These are phyloP conservation scores for Microctenopoma steveboyesi DNA, from an alignment of 2,797 vertebrate genomes.

Conservation along the genomic window DNA sequence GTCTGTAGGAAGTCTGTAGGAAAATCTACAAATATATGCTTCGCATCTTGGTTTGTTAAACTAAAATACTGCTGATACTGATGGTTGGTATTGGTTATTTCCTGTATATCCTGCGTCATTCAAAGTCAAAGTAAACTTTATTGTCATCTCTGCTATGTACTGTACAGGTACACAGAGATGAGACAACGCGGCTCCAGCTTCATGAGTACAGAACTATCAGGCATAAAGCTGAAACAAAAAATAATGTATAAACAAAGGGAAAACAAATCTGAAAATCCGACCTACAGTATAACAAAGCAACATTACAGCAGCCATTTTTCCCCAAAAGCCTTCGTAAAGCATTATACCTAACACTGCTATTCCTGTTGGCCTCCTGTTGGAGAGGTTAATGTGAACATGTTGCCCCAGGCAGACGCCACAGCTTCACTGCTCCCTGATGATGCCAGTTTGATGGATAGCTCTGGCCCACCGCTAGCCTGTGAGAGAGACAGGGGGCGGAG, in stretches of 20 bases:
- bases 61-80: background rate
- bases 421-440: conserved; percentile 47
- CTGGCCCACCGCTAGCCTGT: conserved; percentile 43
- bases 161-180: too few species aligned
- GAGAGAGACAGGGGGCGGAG: conserved; percentile 12
- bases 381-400: conserved; percentile 57
- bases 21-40: too few species aligned
- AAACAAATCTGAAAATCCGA: background rate
- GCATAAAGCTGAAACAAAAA: too few species aligned
- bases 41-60: background rate
- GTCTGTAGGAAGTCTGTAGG: too few species aligned
- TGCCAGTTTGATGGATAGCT: conserved; percentile 72
- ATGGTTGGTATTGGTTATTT: background rate
- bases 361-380: conserved; percentile 24
- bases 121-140: too few species aligned
- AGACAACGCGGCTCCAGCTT: too few species aligned
- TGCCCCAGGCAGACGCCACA: conserved; percentile 53
- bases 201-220: too few species aligned
- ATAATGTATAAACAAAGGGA: too few species aligned
- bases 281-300: background rate
- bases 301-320: background rate
- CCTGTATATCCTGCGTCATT: background rate
- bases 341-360: background rate
- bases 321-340: conserved; percentile 9
- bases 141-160: too few species aligned